Conservation (phyloP, 2,797 vertebrate genomes). For the Lepilemur ruficaudatus region DNA sequence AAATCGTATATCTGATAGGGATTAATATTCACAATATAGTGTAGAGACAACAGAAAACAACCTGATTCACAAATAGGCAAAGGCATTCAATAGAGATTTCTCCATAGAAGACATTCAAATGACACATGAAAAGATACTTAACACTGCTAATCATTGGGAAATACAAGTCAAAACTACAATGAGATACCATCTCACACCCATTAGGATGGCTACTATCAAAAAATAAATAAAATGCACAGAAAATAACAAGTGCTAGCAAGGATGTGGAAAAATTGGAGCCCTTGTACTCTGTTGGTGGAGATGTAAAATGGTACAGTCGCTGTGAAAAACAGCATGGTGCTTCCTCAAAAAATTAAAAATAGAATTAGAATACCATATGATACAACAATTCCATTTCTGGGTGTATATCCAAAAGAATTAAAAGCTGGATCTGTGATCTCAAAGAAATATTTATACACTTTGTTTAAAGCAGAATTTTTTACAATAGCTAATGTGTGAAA, state of each 20-base stretch:
- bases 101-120: neutral
- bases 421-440: too few species aligned
- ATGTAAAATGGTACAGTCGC: neutral
- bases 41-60: neutral
- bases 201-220: neutral
- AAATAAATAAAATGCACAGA: neutral
- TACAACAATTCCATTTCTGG: neutral
- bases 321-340: neutral
- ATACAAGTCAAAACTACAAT: neutral
- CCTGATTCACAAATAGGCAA: neutral
- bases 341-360: neutral
- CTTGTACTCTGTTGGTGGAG: neutral
- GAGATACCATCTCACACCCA: neutral
- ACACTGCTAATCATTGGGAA: neutral
- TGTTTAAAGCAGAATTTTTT: neutral
- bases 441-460: neutral
- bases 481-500: neutral
- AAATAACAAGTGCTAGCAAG: neutral
- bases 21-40: neutral
- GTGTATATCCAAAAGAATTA: neutral
- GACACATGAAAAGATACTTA: neutral
- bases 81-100: neutral
- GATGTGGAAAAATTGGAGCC: neutral
- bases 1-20: neutral
- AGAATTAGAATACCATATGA: neutral